Conservation (phyloP, 2,113 vertebrate species). For the Ranitomeya variabilis region DNA sequence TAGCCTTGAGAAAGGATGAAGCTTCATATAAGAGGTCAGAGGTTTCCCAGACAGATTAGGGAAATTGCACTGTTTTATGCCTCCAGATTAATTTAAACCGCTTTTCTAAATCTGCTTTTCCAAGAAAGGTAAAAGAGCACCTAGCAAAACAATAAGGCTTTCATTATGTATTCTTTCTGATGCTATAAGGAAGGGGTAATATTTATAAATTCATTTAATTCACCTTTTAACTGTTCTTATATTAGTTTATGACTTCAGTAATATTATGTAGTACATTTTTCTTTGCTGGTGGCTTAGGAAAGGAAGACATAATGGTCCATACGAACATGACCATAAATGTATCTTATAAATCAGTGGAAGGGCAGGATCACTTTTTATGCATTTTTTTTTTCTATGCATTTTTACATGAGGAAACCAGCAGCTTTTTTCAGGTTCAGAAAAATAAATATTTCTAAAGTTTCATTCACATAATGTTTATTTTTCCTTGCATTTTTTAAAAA, state of each 20-base stretch:
- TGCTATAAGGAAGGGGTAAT: background rate
- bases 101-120: constrained; percentile 49
- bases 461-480: too few species aligned
- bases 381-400: too few species aligned
- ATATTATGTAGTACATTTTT: background rate
- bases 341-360: background rate
- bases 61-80: constrained; percentile 43
- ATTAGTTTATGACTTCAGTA: background rate
- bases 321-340: background rate
- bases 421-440: too few species aligned
- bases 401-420: too few species aligned
- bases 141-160: constrained; percentile 3
- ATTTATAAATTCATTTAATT: background rate
- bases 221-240: background rate
- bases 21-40: constrained; percentile 33
- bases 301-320: background rate
- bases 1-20: constrained; percentile 1
- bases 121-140: constrained; percentile 39
- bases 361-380: too few species aligned
- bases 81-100: constrained; percentile 50
- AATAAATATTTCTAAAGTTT: too few species aligned
- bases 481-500: too few species aligned
- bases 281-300: background rate
- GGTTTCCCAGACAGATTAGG: constrained; percentile 45
- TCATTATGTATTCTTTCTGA: constrained; percentile 2